These are phyloP conservation scores for Octopus bimaculoides DNA, from an alignment of 1,140 invertebrate species.

Conservation along the genomic window DNA sequence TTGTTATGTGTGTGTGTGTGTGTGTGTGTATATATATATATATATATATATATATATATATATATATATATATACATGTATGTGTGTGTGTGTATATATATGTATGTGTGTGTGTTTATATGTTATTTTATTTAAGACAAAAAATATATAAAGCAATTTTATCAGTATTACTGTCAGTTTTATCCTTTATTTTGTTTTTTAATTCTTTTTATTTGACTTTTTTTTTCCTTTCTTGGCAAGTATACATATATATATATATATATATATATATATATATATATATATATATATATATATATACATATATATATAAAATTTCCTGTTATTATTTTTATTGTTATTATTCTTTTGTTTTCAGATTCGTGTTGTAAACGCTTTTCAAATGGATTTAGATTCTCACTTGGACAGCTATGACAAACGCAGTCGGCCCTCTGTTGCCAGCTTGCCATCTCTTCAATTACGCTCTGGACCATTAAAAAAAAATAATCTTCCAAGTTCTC, in stretches of 20 bases:
- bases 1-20: background rate
- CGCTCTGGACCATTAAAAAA: slow-evolving; percentile 41
- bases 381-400: slow-evolving; percentile 89
- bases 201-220: background rate
- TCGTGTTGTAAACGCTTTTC: slow-evolving; percentile 98
- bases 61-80: too few relatives aligned
- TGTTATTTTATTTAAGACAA: too few relatives aligned
- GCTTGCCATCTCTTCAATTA: slow-evolving; percentile 52
- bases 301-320: too few relatives aligned
- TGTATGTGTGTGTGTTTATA: too few relatives aligned
- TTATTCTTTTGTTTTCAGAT: slow-evolving; percentile 71
- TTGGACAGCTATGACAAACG: slow-evolving; percentile 69
- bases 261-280: background rate
- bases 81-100: too few relatives aligned
- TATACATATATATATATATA: background rate
- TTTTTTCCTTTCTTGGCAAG: background rate
- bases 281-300: background rate
- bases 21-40: background rate
- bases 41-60: too few relatives aligned
- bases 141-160: too few relatives aligned
- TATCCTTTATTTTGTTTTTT: background rate
- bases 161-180: background rate
- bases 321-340: too few relatives aligned
- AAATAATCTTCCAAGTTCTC: slow-evolving; percentile 48
- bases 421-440: slow-evolving; percentile 53